Base-by-base conservation (phyloP, 92 coral and sea anemone species). In the Phymanthus crucifer region DNA sequence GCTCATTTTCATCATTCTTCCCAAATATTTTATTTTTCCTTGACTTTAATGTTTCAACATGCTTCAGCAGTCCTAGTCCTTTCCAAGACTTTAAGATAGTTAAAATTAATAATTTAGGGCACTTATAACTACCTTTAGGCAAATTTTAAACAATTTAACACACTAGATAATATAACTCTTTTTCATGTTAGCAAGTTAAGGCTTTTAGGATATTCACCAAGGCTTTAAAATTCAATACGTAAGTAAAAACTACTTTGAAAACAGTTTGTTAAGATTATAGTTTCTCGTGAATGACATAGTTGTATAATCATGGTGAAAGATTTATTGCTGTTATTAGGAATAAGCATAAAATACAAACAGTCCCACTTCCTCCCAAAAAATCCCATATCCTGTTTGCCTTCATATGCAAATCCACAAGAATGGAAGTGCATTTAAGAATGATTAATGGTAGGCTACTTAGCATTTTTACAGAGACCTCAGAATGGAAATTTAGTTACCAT, bases 331-430 rank as follows among this genome's bases (percentile, higher is more conserved):
- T 18, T 77, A 64, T 77, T 50, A 61, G 31, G 1, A 19, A 40
- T 77, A 65, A 8, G 40, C n/a, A 24, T 9, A 75, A 75, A 75
- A 75, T 31, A 9, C 81, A 77, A 61, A 77, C 81, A 77, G 26
- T 5, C 67, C 48, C 9, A 61, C 26, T 56, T 65, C 71, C 81
- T 77, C 35, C 7, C 72, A 38, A 17, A 77, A 65, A 77, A 61
- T 61, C 70, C 38, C 68, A 77, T 77, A 35, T 77, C 81, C 81
- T 61, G 72, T 77, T 64, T 61, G 38, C 2, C 45, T 46, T 52
- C 52, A 79, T 79, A 79, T 79, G 83, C 75, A 79, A 79, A 79
- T 79, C 21, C 35, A 43, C 66, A 17, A 26, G 16, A 35, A 45
- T 74, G 38, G 67, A 47, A 50, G 67, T 54, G 67, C 16, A 40